Evolutionary conservation across 2,888 invertebrate genomes (phyloP), one percentile per base, ranked within the genome.

Genomic region (Philonicus albiceps): DNA sequence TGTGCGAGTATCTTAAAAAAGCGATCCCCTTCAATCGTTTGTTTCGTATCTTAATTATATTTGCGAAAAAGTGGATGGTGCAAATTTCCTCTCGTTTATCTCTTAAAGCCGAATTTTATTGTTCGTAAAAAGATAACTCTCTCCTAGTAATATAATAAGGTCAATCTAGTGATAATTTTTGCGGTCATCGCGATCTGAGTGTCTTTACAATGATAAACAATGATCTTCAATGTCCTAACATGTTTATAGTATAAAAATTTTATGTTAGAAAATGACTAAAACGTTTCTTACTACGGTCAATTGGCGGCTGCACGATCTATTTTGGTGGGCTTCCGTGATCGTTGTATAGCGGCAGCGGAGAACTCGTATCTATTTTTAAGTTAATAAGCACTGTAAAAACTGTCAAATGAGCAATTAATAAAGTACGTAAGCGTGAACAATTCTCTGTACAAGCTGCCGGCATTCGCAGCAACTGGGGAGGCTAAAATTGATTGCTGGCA

Each of bases 351-450:
- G 22, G 64, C 64, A 64, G 11, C 27, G 22, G 27, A 8, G 64
- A 19, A 64, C 49, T 16, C 64, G n/a, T n/a, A 4, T 55, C 84
- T 84, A 84, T 73, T 81, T 81, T 74, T 43, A 40, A 43, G 73
- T 19, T 81, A 81, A 80, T 86, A 86, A 86, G 81, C 37, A 53
- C 81, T 72, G 74, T 49, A 81, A 86, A 81, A 81, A 80, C 80
- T 86, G 86, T 86, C 86, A 86, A 86, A 86, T 86, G 81, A 86
- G 53, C 81, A 81, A 86, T 86, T 86, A 86, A 86, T 86, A 86
- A 86, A 86, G 81, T 81, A 86, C 81, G 80, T 81, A 86, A 86
- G 86, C 81, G 86, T 86, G 86, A 86, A 86, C 73, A 81, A 86
- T 86, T 73, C 64, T 19, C 81, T 53, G 76, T 75, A 86, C 55